Base-by-base conservation (phyloP, 2,888 invertebrate species). In the Pachliopta kotzebuea region DNA sequence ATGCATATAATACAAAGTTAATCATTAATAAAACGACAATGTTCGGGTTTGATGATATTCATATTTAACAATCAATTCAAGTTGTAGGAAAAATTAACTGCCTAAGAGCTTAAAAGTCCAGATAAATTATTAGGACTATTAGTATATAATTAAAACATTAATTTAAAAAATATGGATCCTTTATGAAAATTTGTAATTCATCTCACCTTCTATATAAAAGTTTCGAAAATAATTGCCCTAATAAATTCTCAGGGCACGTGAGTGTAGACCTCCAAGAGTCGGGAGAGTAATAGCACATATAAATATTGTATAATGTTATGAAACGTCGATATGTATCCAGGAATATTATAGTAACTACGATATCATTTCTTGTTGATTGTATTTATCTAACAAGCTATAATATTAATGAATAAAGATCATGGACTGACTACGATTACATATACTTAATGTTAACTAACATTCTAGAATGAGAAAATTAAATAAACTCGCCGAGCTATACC, bases 131-230 rank as follows among this genome's bases (percentile, higher is more conserved):
- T n/a, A n/a, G n/a, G n/a, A n/a, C n/a, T n/a, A n/a, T n/a, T n/a
- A n/a, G n/a, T n/a, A n/a, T n/a, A n/a, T n/a, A n/a, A n/a, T n/a
- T 45, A 45, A n/a, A 45, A 0, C 37, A 37, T 14, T 14, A 14
- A 37, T 37, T 11, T 14, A 4, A 2, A 21, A 52, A 20, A 23
- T 9, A 8, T 21, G n/a, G 21, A 21, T n/a, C 50, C 20, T 8
- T 21, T 52, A 52, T 11, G 21, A 21, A 8, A 52, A 14, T 9
- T 52, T 52, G 50, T 53, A 31, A 60, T 50, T 60, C 52, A 23
- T 60, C 52, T 60, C 59, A 52, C 45, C 45, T 29, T 59, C 50
- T 31, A n/a, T 52, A 21, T 11, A 31, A 31, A 52, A 23, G 23
- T 42, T 45, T 20, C 18, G 57, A 52, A 60, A 60, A 18, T 60